phyloP scores from a whole-genome alignment of 2,888 invertebrate species.

The Drosophila eohydei region DNA sequence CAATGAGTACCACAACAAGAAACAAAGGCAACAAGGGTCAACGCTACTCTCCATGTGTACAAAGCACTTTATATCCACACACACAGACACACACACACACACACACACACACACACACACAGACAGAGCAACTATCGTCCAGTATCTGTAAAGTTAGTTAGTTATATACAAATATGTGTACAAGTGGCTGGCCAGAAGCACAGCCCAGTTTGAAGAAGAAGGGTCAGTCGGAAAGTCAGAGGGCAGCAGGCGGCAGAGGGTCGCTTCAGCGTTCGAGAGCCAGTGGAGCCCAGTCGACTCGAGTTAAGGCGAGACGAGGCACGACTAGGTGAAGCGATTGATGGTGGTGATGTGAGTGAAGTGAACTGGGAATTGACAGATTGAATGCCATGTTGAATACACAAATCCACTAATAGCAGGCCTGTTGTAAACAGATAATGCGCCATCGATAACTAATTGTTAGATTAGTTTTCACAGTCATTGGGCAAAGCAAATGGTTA shows the following conservation, averaged over 20 bases:
- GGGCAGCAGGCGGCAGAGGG: not conserved
- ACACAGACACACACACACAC: slow-evolving; percentile 9
- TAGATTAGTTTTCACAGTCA: slow-evolving; percentile 2
- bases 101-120: slow-evolving; percentile 9
- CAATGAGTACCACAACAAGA: slow-evolving; percentile 24
- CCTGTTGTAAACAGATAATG: slow-evolving; percentile 35
- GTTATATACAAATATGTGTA: slow-evolving; percentile 74
- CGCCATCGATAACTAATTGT: slow-evolving; percentile 32
- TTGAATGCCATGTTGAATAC: slow-evolving; percentile 30
- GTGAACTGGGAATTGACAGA: slow-evolving; percentile 46
- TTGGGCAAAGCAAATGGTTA: not conserved
- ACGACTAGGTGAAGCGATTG: not conserved
- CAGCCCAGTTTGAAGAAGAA: slow-evolving; percentile 1
- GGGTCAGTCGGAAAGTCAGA: slow-evolving; percentile 18
- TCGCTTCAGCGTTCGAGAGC: not conserved
- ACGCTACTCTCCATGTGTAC: slow-evolving; percentile 61
- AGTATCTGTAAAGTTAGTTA: slow-evolving; percentile 54
- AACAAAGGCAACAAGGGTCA: slow-evolving; percentile 52
- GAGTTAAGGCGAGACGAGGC: not conserved
- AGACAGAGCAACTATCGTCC: slow-evolving; percentile 3
- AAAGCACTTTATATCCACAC: slow-evolving; percentile 55
- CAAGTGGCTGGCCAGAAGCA: slow-evolving; percentile 52
- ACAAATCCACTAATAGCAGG: slow-evolving; percentile 43
- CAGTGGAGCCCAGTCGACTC: too few relatives aligned
- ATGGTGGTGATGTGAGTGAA: not conserved